Conservation (phyloP, 2,797 vertebrate genomes). For the Nothura maculosa region DNA sequence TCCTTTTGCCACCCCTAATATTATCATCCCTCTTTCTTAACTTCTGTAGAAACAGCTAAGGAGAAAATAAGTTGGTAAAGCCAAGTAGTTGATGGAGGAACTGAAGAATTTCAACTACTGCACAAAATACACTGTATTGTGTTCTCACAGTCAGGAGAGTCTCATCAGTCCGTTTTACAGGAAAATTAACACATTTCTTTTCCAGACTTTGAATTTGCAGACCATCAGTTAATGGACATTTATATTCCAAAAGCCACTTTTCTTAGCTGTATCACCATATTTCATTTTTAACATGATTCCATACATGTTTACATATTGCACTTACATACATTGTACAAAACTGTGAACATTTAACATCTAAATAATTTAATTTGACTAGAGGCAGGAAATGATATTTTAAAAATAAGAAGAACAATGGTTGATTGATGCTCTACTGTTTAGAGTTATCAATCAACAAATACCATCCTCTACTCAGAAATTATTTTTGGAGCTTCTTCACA, state of each 20-base stretch:
- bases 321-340: slow-evolving; percentile 77
- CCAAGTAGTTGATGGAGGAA: slow-evolving; percentile 45
- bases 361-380: slow-evolving; percentile 76
- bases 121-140: slow-evolving; percentile 26
- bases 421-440: slow-evolving; percentile 71
- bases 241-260: slow-evolving; percentile 64
- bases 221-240: slow-evolving; percentile 64
- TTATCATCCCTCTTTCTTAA: slow-evolving; percentile 5
- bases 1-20: background rate
- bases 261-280: slow-evolving; percentile 51
- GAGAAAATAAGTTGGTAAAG: slow-evolving; percentile 39
- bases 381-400: slow-evolving; percentile 59
- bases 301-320: slow-evolving; percentile 79
- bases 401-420: slow-evolving; percentile 62
- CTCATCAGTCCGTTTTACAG: slow-evolving; percentile 9
- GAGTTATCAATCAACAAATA: slow-evolving; percentile 74
- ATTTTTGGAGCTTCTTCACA: slow-evolving; percentile 66
- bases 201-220: slow-evolving; percentile 60
- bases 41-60: slow-evolving; percentile 38
- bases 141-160: slow-evolving; percentile 25
- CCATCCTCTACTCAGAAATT: slow-evolving; percentile 72
- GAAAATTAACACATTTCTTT: slow-evolving; percentile 57
- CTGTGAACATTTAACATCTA: slow-evolving; percentile 66
- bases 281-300: slow-evolving; percentile 67
- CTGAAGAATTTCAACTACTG: slow-evolving; percentile 36